Evolutionary conservation across 2,888 invertebrate species (phyloP), one percentile per base, ranked within the genome.

Genomic region (Stramonita haemastoma): DNA sequence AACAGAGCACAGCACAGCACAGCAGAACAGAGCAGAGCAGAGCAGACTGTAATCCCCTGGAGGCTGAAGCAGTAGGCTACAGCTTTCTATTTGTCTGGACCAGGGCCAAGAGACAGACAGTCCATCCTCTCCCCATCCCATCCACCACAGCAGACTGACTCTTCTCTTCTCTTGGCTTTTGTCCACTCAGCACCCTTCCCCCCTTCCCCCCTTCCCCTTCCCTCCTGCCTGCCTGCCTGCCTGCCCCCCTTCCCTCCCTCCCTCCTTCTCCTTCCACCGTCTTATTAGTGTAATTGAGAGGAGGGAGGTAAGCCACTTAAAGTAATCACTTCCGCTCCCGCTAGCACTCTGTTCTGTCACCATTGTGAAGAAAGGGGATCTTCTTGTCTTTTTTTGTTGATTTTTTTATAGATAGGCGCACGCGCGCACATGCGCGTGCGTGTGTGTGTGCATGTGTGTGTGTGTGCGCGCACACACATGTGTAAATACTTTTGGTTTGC

Each of bases 251-350:
- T 46, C 77, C 32, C 17, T 32, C 34, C 77, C 32, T 32, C 32
- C 17, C 32, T 19, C 77, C 32, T 32, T 32, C 77, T 79, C 32
- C 77, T 32, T 29, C 77, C 17, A 15, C 26, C 1, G 77, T 79
- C 56, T 84, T 84, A 84, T 84, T 84, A 84, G 56, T 26, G 84
- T 84, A 84, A 84, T 84, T 84, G 84, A 84, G 84, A 84, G 57
- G 46, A 84, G 56, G 84, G 84, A n/a, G 84, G 84, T 84, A 84
- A 84, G 84, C 84, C 84, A 84, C 84, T 84, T 84, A 84, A 84
- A 84, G 84, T 84, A 84, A 84, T 84, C 84, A 84, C 84, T 84
- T 84, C 56, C 56, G 84, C 84, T 84, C 17, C 22, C 17, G 57
- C 84, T 84, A 26, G 77, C 77, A 32, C 77, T 79, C 77, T 32